Base-by-base conservation (phyloP, 2,888 invertebrate genomes). In the Tortrix viridana region DNA sequence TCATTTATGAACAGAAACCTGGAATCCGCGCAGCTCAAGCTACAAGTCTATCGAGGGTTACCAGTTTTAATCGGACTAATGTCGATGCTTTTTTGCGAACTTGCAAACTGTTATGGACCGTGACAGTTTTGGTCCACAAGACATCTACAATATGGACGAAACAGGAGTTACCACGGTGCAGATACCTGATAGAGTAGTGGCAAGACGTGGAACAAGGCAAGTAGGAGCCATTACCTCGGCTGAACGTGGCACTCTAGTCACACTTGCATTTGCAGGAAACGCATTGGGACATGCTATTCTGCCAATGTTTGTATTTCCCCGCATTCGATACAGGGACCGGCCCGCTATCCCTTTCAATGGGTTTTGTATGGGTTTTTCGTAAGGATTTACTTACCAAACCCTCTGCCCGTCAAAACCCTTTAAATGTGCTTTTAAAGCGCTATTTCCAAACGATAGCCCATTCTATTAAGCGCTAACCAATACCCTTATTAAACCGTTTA, bases 141-240 rank as follows among this genome's bases (percentile, higher is more conserved):
- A 67, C 14, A 75, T 83, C 14, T 83, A 65, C 66, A 84, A 83
- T 60, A 64, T 74, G 37, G 81, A 83, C 63, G 82, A 85, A 69
- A 82, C 75, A 5, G 79, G 79, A 0, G 72, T 84, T 46, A 67
- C 73, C 0, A 77, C 72, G 2, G 80, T 81, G 0, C 79, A 79
- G 68, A 71, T 70, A 23, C 71, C 77, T 55, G 71, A 67, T 22
- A 77, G 71, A 67, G 73, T 83, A 7, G 62, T 75, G 18, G 73
- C 73, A 20, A 65, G 64, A 59, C 77, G 71, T 68, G 82, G 76
- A 22, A 71, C 74, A 59, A 76, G 76, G 47, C 70, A 76, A 38
- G 78, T 83, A 14, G 81, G 82, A 16, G 68, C 72, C n/a, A 60
- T 77, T 22, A 79, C 80, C 38, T 55, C 55, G 0, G 46, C 14